phyloP scores from a whole-genome alignment of 2,888 invertebrate genomes.

The Fabriciana adippe region DNA sequence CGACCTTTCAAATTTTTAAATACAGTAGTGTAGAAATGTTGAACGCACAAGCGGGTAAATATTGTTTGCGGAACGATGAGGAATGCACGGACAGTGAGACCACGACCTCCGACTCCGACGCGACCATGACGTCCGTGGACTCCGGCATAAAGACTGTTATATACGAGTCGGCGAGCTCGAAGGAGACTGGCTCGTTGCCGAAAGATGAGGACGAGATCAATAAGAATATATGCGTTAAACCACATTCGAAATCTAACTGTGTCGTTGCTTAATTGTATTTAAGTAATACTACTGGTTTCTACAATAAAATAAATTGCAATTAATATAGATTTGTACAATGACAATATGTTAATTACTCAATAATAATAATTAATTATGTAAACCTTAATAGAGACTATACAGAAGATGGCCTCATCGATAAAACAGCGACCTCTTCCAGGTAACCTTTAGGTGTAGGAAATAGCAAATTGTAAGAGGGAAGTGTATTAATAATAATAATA shows the following conservation, averaged over 20 bases:
- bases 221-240: conserved; percentile 22
- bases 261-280: conserved; percentile 27
- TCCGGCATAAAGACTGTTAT: conserved; percentile 50
- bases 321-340: too few relatives aligned
- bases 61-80: not conserved
- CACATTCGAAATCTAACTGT: conserved; percentile 34
- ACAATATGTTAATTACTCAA: too few relatives aligned
- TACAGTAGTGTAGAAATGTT: not conserved
- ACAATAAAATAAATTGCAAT: too few relatives aligned
- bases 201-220: conserved; percentile 25
- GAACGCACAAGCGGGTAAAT: not conserved
- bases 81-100: conserved; percentile 26
- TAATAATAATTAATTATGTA: too few relatives aligned
- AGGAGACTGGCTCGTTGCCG: conserved; percentile 21
- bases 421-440: too few relatives aligned
- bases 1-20: not conserved
- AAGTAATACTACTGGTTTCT: not conserved
- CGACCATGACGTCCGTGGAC: conserved; percentile 41
- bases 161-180: conserved; percentile 43
- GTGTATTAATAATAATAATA: too few relatives aligned
- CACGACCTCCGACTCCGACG: conserved; percentile 32
- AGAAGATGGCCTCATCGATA: too few relatives aligned
- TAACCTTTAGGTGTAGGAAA: too few relatives aligned
- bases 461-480: too few relatives aligned
- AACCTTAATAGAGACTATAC: too few relatives aligned